Percentiles rank a stretch among this genome's conserved stretches.
These are phyloP conservation scores for Dinoponera quadriceps DNA, from an alignment of 1,140 invertebrate species.

Conservation along the genomic window DNA sequence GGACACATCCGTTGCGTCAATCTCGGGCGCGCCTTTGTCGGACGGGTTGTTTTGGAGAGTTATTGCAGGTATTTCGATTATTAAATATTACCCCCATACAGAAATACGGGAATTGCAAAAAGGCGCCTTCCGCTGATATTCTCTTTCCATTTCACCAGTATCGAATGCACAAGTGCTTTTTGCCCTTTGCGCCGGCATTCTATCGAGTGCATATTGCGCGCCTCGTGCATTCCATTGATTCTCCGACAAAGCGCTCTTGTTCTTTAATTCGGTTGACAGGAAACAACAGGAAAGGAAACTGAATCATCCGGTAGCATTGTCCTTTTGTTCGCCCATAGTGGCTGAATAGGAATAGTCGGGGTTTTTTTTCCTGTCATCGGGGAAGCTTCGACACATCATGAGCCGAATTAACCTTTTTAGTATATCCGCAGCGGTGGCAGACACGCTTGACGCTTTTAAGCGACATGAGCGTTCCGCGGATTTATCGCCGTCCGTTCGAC, in stretches of 20 bases:
- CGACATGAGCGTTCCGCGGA: constrained; percentile 20
- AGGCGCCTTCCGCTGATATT: constrained; percentile 59
- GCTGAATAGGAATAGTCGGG: constrained; percentile 61
- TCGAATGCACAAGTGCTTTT: constrained; percentile 67
- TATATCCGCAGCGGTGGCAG: constrained; percentile 33
- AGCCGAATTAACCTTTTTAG: constrained; percentile 55
- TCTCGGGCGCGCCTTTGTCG: constrained; percentile 8
- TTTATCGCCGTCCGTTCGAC: constrained; percentile 27
- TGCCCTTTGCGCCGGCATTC: constrained; percentile 69
- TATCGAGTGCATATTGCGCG: constrained; percentile 70
- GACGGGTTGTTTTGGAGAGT: constrained; percentile 5
- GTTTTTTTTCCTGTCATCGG: constrained; percentile 53
- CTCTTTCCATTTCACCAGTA: constrained; percentile 64
- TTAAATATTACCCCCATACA: neutral
- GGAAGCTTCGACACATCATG: constrained; percentile 45
- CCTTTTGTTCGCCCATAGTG: constrained; percentile 64
- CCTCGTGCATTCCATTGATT: constrained; percentile 74
- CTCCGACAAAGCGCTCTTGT: constrained; percentile 73
- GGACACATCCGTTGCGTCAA: constrained; percentile 8
- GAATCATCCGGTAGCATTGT: constrained; percentile 72
- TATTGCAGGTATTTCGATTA: constrained; percentile 33
- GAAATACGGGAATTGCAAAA: constrained; percentile 58
- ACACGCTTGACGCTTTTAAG: constrained; percentile 44
- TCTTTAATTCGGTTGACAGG: constrained; percentile 74
- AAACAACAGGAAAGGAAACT: constrained; percentile 73